Percentiles rank a stretch among this genome's conserved stretches.
Evolutionary conservation across 2,888 invertebrate genomes (phyloP).

Genomic region (Nymphalis urticae): DNA sequence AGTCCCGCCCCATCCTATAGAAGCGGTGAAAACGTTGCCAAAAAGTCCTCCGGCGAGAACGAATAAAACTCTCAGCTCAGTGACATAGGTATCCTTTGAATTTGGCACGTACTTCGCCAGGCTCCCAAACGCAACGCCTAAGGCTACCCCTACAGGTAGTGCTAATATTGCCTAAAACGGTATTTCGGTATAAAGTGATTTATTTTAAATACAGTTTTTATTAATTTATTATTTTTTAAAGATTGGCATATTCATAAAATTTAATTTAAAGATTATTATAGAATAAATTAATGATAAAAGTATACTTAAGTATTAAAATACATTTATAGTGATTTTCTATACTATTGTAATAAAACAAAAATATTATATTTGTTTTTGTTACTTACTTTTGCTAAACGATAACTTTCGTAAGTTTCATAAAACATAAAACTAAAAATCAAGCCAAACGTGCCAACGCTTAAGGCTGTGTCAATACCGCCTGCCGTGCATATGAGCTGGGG

Average conservation of each 20-base stretch:
- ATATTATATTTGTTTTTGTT: not conserved
- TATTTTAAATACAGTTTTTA: not conserved
- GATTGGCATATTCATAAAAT: too few relatives aligned
- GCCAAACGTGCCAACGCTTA: conserved; percentile 73
- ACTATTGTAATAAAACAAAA: too few relatives aligned
- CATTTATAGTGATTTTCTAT: too few relatives aligned
- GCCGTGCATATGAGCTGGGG: conserved; percentile 67
- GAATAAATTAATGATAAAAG: too few relatives aligned
- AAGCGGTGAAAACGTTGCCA: conserved; percentile 57
- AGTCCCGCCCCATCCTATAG: conserved; percentile 68
- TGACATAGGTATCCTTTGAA: conserved; percentile 57
- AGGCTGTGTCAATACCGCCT: conserved; percentile 67
- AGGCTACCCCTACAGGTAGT: conserved; percentile 57
- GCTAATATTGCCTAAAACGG: conserved; percentile 60
- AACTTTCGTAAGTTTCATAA: conserved; percentile 53
- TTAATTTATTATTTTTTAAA: not conserved
- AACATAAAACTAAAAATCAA: conserved; percentile 63
- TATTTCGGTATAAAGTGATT: not conserved
- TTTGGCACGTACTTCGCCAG: conserved; percentile 62
- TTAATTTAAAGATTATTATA: too few relatives aligned
- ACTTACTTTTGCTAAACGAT: conserved; percentile 64
- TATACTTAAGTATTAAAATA: too few relatives aligned
- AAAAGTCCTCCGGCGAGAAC: conserved; percentile 67
- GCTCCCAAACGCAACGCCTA: conserved; percentile 66
- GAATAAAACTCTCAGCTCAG: conserved; percentile 64